phyloP scores from a whole-genome alignment of 92 coral and sea anemone species.

The Hydrozoanthus gracilis region DNA sequence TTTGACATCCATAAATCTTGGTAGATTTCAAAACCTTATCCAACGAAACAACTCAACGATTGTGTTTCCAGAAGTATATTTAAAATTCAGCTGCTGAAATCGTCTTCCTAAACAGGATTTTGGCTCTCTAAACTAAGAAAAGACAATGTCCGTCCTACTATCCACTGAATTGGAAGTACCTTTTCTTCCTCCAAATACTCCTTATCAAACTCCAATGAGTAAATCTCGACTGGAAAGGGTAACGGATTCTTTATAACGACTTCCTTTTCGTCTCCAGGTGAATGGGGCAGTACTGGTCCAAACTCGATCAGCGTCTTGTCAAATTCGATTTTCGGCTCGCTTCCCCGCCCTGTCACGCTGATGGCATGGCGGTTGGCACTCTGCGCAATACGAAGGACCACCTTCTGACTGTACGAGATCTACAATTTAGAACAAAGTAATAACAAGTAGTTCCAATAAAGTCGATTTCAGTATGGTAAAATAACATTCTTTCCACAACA shows the following conservation, averaged over 20 bases:
- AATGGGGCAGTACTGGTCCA: constrained; percentile 98
- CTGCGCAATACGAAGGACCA: constrained; percentile 90
- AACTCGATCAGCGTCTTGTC: constrained; percentile 92
- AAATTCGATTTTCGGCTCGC: constrained; percentile 96
- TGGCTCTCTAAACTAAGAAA: neutral
- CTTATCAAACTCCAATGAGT: constrained; percentile 98
- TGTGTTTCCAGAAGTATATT: too few relatives aligned
- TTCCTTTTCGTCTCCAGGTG: constrained; percentile 93
- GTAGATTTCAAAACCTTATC: too few relatives aligned
- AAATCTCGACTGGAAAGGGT: constrained; percentile 88
- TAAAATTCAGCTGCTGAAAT: too few relatives aligned
- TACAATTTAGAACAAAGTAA: constrained; percentile 2
- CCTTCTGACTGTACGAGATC: constrained; percentile 84
- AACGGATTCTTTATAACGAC: constrained; percentile 86
- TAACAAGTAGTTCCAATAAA: neutral
- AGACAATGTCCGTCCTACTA: too few relatives aligned
- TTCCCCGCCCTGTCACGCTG: constrained; percentile 89
- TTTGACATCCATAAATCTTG: too few relatives aligned
- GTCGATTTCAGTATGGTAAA: neutral
- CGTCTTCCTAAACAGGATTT: too few relatives aligned
- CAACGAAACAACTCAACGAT: too few relatives aligned
- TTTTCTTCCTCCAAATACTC: constrained; percentile 97
- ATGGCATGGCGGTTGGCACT: constrained; percentile 86
- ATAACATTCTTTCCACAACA: too few relatives aligned
- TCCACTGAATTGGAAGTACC: constrained; percentile 49